phyloP scores from a whole-genome alignment of 2,113 vertebrate genomes.

The Ophthalmolycus amberensis region DNA sequence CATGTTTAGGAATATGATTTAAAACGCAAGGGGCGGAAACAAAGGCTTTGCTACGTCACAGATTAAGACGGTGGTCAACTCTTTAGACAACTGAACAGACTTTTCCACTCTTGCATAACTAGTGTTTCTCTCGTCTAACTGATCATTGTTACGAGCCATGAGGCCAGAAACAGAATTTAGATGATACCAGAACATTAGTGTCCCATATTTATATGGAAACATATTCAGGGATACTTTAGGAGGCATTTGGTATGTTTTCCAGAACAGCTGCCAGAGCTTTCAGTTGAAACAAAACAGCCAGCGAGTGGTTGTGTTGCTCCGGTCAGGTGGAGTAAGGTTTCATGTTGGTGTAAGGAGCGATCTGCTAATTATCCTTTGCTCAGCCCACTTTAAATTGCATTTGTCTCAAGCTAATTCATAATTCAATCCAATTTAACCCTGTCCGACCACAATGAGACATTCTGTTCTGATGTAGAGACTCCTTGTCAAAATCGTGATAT shows the following conservation, averaged over 20 bases:
- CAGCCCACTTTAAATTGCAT: constrained; percentile 39
- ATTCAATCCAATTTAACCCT: constrained; percentile 41
- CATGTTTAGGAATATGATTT: neutral
- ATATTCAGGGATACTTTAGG: neutral
- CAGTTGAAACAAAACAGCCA: neutral
- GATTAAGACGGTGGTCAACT: neutral
- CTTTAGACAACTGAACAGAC: neutral
- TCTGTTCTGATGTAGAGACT: constrained; percentile 12
- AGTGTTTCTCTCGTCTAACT: neutral
- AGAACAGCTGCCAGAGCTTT: neutral
- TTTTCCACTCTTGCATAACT: neutral
- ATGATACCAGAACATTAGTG: neutral
- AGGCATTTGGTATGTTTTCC: neutral
- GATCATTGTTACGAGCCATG: no score
- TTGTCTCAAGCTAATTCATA: constrained; percentile 50
- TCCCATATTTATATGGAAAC: constrained; percentile 12
- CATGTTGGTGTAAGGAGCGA: neutral
- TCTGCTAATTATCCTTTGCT: constrained; percentile 38
- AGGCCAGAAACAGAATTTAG: neutral
- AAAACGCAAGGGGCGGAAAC: neutral
- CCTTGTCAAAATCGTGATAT: constrained; percentile 14
- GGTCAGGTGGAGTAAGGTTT: neutral
- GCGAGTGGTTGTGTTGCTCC: neutral
- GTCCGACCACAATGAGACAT: constrained; percentile 14
- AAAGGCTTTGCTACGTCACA: neutral